Conservation (phyloP, 2,113 vertebrate species). For the Sinocyclocheilus grahami region DNA sequence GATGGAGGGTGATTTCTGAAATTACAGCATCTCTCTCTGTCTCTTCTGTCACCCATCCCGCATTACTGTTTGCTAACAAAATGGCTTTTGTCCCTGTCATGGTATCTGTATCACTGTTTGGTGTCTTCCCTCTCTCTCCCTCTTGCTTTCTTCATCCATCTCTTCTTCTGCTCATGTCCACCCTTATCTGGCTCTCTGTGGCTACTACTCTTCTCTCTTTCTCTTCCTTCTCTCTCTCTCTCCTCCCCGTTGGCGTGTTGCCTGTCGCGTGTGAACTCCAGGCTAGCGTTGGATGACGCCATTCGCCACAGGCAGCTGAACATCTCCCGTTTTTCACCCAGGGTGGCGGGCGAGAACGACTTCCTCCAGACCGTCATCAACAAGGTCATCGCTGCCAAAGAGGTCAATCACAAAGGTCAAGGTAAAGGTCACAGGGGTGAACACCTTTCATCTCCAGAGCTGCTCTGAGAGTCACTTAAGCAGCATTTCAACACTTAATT, state of each 20-base stretch:
- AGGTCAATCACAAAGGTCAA: conserved; percentile 99
- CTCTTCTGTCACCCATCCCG: conserved; percentile 85
- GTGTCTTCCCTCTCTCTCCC: conserved; percentile 71
- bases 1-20: conserved; percentile 74
- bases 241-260: conserved; percentile 81
- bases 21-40: conserved; percentile 86
- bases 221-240: conserved; percentile 62
- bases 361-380: conserved; percentile 99
- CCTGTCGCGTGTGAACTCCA: conserved; percentile 90
- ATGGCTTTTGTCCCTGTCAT: conserved; percentile 76
- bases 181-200: conserved; percentile 26
- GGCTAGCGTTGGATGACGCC: conserved; percentile 97
- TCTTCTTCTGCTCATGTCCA: conserved; percentile 73
- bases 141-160: conserved; percentile 46
- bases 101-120: conserved; percentile 76
- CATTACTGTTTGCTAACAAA: conserved; percentile 81
- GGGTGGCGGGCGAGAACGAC: conserved; percentile 99
- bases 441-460: background rate
- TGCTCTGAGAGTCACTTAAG: too few relatives aligned
- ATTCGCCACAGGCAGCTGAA: conserved; percentile 98
- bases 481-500: background rate
- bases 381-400: conserved; percentile 99
- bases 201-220: conserved; percentile 21
- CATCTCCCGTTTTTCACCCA: conserved; percentile 99
- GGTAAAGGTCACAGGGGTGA: conserved; percentile 71